Conservation (phyloP, 2,888 invertebrate genomes). For the Cynaeus angustus region DNA sequence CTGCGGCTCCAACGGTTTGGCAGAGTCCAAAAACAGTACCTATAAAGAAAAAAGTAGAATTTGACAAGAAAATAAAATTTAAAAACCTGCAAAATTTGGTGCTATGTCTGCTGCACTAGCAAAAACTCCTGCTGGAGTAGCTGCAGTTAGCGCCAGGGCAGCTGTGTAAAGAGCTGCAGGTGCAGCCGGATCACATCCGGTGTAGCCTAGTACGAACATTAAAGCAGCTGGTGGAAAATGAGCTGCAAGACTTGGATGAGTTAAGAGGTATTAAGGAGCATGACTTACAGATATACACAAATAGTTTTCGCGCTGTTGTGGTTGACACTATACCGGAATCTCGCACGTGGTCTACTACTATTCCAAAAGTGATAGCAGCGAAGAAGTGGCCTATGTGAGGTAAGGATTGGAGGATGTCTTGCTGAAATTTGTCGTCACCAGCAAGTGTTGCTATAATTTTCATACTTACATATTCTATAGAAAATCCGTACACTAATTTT, state of each 20-base stretch:
- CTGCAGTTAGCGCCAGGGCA: constrained; percentile 75
- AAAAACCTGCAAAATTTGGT: constrained; percentile 72
- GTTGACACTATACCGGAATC: constrained; percentile 74
- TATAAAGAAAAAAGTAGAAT: constrained; percentile 51
- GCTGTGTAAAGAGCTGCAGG: constrained; percentile 76
- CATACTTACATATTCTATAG: constrained; percentile 73
- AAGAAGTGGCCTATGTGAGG: constrained; percentile 76
- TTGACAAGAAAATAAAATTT: constrained; percentile 16
- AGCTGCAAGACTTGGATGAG: constrained; percentile 66
- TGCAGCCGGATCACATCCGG: constrained; percentile 75
- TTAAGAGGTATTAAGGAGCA: not conserved
- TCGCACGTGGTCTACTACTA: constrained; percentile 75
- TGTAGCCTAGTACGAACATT: constrained; percentile 76
- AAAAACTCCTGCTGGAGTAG: constrained; percentile 75
- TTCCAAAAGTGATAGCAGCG: constrained; percentile 75
- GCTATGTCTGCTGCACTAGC: constrained; percentile 77
- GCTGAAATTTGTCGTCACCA: constrained; percentile 65
- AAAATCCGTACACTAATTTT: constrained; percentile 76
- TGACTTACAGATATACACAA: constrained; percentile 74
- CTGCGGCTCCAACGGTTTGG: constrained; percentile 76
- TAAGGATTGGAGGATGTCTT: constrained; percentile 74
- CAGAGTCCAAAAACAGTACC: constrained; percentile 72
- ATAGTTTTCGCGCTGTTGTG: constrained; percentile 75
- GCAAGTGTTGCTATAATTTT: not conserved
- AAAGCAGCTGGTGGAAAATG: constrained; percentile 76